A percentile compares a stretch with the other conserved stretches of the same genome.
Evolutionary conservation across 2,113 vertebrate species (phyloP).

Genomic region (Panthera uncia): DNA sequence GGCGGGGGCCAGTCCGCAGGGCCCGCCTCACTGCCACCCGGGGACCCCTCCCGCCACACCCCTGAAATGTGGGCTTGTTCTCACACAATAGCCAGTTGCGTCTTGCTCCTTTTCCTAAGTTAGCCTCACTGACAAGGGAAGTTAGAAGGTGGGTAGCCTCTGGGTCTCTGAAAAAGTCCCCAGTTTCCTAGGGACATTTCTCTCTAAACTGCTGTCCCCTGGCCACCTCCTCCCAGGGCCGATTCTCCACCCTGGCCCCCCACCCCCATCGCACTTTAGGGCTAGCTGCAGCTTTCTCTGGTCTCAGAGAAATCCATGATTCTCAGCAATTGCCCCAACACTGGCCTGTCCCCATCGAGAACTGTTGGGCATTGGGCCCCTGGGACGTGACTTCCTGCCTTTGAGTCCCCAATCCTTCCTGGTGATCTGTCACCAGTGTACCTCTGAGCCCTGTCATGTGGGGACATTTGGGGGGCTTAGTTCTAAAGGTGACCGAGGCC

Average conservation of each 20-base stretch:
- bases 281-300: neutral
- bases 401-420: neutral
- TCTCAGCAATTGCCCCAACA: neutral
- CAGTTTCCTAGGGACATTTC: neutral
- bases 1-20: neutral
- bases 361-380: neutral
- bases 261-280: neutral
- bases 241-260: neutral
- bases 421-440: neutral
- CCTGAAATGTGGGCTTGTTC: neutral
- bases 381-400: neutral
- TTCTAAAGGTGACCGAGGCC: neutral
- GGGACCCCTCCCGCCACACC: no score
- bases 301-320: neutral
- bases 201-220: neutral
- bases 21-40: neutral
- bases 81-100: neutral
- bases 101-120: neutral
- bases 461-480: neutral
- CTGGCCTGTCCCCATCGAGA: neutral
- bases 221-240: neutral
- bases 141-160: no score
- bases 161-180: neutral
- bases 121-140: neutral
- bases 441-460: neutral